A percentile compares a stretch with the other conserved stretches of the same genome.
phyloP scores from a whole-genome alignment of 2,888 invertebrate species.

The Suillia variegata region DNA sequence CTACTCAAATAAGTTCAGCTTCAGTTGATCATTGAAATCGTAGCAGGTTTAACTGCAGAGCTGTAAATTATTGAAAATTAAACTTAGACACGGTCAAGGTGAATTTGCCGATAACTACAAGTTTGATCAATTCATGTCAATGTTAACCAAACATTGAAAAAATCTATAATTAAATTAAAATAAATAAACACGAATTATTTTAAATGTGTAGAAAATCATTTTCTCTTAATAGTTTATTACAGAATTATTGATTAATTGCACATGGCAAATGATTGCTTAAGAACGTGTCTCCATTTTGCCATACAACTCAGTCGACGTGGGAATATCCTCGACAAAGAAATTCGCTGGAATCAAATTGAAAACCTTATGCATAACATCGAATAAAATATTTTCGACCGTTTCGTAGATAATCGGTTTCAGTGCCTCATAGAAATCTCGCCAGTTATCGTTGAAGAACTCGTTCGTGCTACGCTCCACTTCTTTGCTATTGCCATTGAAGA shows the following conservation, averaged over 20 bases:
- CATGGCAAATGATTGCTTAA: too few species aligned
- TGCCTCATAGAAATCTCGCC: slow-evolving; percentile 72
- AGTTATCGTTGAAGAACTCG: slow-evolving; percentile 72
- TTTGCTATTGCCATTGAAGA: slow-evolving; percentile 62
- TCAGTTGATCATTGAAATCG: background rate
- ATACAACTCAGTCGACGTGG: slow-evolving; percentile 42
- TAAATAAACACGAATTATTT: too few species aligned
- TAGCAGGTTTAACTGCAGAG: background rate
- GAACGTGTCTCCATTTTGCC: too few species aligned
- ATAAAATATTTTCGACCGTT: slow-evolving; percentile 71
- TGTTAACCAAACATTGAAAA: background rate
- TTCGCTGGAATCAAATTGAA: slow-evolving; percentile 73
- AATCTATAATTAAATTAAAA: background rate
- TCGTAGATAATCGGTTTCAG: slow-evolving; percentile 69
- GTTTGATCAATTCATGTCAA: slow-evolving; percentile 8
- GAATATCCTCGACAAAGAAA: slow-evolving; percentile 70
- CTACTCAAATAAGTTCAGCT: too few species aligned
- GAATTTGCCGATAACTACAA: background rate
- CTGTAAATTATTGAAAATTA: too few species aligned
- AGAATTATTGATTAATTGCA: too few species aligned
- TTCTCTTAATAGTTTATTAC: too few species aligned
- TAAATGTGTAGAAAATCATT: too few species aligned
- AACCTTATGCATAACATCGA: slow-evolving; percentile 67
- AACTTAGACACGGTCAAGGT: slow-evolving; percentile 1
- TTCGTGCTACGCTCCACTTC: slow-evolving; percentile 70